These are phyloP conservation scores for Coracopsis vasa DNA, from an alignment of 2,113 vertebrate species.

Conservation along the genomic window DNA sequence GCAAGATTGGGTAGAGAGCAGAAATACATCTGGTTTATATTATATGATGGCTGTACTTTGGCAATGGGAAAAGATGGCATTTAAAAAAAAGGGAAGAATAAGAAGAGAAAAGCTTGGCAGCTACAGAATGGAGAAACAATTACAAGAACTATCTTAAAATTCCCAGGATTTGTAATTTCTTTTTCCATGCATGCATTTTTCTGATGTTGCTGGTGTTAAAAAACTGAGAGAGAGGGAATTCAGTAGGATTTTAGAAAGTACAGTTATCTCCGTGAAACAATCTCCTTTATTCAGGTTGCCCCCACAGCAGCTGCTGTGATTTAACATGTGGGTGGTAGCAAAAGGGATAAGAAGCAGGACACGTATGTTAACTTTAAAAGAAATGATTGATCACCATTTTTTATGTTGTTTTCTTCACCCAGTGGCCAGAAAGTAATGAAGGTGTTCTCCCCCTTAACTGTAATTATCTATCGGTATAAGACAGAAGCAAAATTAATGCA, in stretches of 20 bases:
- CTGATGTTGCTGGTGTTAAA: constrained; percentile 18
- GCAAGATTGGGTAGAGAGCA: not conserved
- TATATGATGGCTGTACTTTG: constrained; percentile 56
- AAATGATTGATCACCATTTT: not conserved
- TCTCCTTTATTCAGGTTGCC: not conserved
- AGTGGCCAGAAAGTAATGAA: not conserved
- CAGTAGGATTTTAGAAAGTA: not conserved
- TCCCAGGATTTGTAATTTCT: constrained; percentile 56
- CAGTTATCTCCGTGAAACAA: not conserved
- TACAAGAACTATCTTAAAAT: constrained; percentile 53
- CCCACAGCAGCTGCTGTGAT: not conserved
- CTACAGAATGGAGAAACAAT: constrained; percentile 15
- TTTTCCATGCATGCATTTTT: constrained; percentile 52
- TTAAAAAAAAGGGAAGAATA: constrained; percentile 15
- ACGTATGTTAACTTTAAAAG: not conserved
- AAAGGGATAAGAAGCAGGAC: not conserved
- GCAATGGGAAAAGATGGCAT: constrained; percentile 56
- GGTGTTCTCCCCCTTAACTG: not conserved
- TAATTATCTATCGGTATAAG: not conserved
- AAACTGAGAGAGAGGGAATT: not conserved
- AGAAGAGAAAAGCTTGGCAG: constrained; percentile 44
- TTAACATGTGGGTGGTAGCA: not conserved
- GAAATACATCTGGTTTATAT: constrained; percentile 58
- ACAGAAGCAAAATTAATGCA: not conserved
- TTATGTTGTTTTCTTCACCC: not conserved